These are phyloP conservation scores for Dolichotis patagonum DNA, from an alignment of 2,113 vertebrate genomes.

Conservation along the genomic window DNA sequence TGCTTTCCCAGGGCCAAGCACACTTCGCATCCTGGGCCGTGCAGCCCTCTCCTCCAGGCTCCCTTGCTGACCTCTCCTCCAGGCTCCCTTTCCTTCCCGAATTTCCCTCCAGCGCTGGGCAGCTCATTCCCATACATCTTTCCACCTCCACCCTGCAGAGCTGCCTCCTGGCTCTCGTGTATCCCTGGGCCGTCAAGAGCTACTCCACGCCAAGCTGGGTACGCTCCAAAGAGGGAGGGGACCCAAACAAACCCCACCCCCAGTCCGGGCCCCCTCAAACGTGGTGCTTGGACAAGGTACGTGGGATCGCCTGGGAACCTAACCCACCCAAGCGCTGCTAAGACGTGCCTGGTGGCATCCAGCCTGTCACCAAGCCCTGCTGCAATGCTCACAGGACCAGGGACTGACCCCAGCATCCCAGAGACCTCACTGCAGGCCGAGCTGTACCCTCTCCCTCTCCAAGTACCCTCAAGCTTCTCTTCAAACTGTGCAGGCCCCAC, in stretches of 20 bases:
- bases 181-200: neutral
- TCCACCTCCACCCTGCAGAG: neutral
- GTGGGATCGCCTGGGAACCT: neutral
- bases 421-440: neutral
- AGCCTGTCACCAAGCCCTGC: neutral
- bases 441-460: accelerated
- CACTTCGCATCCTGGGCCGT: neutral
- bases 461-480: neutral
- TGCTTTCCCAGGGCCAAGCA: neutral
- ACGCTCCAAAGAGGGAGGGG: neutral
- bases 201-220: no score
- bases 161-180: neutral
- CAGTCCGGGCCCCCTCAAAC: accelerated
- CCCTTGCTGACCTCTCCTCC: neutral
- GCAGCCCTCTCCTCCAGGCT: neutral
- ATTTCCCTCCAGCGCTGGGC: accelerated
- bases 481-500: no score
- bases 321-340: neutral
- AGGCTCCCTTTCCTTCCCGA: neutral
- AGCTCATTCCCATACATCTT: accelerated
- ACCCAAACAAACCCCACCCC: neutral
- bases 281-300: accelerated
- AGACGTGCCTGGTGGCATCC: accelerated
- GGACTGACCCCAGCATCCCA: neutral
- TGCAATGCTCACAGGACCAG: no score